Conservation (phyloP, 1,140 invertebrate genomes). For the Rhagoletis zephyria region DNA sequence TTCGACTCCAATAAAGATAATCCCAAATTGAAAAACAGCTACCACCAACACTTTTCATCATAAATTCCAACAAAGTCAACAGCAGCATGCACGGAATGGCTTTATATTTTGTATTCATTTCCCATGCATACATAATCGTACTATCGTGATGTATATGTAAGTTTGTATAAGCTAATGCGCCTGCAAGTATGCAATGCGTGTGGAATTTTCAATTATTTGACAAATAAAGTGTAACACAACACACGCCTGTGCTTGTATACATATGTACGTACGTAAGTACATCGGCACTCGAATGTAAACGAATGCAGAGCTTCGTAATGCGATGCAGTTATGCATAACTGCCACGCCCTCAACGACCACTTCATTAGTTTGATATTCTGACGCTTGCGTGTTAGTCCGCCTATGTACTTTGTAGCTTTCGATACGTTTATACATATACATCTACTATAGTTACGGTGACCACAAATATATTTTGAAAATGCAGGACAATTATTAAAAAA, state of each 20-base stretch:
- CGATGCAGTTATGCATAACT: neutral
- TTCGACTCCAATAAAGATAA: neutral
- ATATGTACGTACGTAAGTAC: neutral
- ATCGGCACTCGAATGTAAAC: neutral
- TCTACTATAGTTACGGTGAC: too few species aligned
- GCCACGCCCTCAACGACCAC: neutral
- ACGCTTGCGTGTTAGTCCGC: neutral
- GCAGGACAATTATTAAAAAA: too few species aligned
- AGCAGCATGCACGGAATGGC: neutral
- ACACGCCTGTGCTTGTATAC: neutral
- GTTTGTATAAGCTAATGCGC: neutral
- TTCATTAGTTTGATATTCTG: neutral
- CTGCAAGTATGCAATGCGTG: slow-evolving; percentile 5
- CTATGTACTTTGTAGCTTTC: too few species aligned
- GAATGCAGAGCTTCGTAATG: neutral
- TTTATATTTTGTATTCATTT: neutral
- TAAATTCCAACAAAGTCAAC: neutral
- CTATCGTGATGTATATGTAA: neutral
- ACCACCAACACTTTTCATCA: too few species aligned
- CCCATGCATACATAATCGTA: neutral
- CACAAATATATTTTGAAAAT: too few species aligned
- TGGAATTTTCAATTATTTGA: neutral
- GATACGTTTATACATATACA: too few species aligned
- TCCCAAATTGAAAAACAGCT: neutral
- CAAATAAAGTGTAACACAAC: neutral